Evolutionary conservation across 2,113 vertebrate species (phyloP), one percentile per base, ranked within the genome.

Genomic region (Phalacrocorax aristotelis): DNA sequence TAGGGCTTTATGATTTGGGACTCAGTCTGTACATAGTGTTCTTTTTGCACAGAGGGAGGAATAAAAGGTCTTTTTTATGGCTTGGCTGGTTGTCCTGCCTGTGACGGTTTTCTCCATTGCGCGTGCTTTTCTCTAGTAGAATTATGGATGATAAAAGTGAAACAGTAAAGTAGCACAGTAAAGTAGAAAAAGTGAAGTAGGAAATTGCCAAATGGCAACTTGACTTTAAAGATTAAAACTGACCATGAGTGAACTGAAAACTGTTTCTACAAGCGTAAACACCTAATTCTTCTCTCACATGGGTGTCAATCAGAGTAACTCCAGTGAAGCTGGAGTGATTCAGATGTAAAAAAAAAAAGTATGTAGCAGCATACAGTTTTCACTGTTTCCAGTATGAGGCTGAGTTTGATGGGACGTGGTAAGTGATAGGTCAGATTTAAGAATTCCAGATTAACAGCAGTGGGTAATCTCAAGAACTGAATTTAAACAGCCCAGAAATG

Each of bases 61-160:
- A 90, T 89, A 96, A 91, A 83, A 94, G 52, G 55, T 40, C 54
- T 76, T 91, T 46, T 96, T 94, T 80, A 93, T 48, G 95, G n/a
- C 66, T 91, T 82, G 82, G 42, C 74, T 88, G 54, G 8, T 75
- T 86, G 66, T 93, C 30, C 78, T 89, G 61, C 60, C 60, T 90
- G 38, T 66, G 78, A 83, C 44, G 42, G 71, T 87, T 92, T 89
- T 94, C 96, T 95, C 84, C 84, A 57, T 36, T 72, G 72, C 3
- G 1, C 0, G 2, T 95, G 75, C 61, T 89, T 90, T 75, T 32
- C 66, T 85, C 20, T 70, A 57, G 49, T 52, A 54, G 46, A 74
- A 93, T 81, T 74, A 83, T 30, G 46, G 72, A 51, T 79, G 71
- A 81, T 79, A 87, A 65, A 75, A 91, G 60, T 46, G 66, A 94